Percentiles rank a stretch among this genome's conserved stretches.
These are phyloP conservation scores for Benthosema pterotum DNA, from an alignment of 2,797 vertebrate species.

Conservation along the genomic window DNA sequence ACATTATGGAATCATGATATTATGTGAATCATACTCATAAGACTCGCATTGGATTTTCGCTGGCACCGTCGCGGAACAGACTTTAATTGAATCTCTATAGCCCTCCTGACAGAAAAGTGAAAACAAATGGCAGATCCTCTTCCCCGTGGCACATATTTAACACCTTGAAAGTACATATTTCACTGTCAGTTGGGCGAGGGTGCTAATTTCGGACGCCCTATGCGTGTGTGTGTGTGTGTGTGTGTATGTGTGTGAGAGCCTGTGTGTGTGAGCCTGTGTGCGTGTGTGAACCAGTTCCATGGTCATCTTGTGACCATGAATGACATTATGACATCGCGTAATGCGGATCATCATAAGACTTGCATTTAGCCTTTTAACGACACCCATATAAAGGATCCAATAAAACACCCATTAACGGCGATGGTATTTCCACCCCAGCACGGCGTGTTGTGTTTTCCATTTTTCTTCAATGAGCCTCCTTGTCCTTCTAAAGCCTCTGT, in stretches of 20 bases:
- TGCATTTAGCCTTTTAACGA: conserved; percentile 35
- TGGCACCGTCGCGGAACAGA: conserved; percentile 50
- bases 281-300: conserved; percentile 12
- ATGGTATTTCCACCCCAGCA: too few species aligned
- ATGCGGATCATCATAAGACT: conserved; percentile 51
- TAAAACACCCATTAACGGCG: background rate
- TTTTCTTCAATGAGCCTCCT: too few species aligned
- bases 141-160: conserved; percentile 3
- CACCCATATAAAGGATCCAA: conserved; percentile 1
- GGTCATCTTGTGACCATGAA: conserved; percentile 43
- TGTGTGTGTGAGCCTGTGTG: background rate
- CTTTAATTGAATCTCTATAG: conserved; percentile 4
- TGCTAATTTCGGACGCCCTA: background rate
- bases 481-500: too few species aligned
- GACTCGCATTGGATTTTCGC: conserved; percentile 72
- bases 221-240: too few species aligned
- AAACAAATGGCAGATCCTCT: conserved; percentile 31
- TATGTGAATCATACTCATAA: conserved; percentile 75
- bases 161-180: background rate
- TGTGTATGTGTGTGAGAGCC: background rate
- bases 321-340: conserved; percentile 30
- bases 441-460: too few species aligned
- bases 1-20: conserved; percentile 71
- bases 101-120: conserved; percentile 29
- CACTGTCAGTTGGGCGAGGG: background rate